Evolutionary conservation across 2,797 vertebrate species (phyloP).

Genomic region (Chloroceryle amazona): DNA sequence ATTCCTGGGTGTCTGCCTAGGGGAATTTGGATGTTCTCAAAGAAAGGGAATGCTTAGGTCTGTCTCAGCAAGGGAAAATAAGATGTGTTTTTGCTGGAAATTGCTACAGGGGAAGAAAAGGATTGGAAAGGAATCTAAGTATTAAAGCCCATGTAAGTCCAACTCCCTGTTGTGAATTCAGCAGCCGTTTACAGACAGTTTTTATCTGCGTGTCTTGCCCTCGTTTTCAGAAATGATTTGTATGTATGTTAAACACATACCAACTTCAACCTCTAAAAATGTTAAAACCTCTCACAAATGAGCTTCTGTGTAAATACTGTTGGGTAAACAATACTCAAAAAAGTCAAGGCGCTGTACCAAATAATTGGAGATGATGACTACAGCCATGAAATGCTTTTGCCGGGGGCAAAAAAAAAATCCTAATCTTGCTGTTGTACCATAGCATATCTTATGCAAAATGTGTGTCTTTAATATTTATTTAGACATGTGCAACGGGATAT

Average conservation of each 20-base stretch:
- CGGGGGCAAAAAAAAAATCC: conserved; percentile 6
- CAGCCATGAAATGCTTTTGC: conserved; percentile 34
- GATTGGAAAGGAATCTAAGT: background rate
- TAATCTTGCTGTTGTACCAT: background rate
- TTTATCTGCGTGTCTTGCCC: background rate
- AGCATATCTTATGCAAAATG: background rate
- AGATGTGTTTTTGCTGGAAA: conserved; percentile 30
- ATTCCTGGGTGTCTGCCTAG: conserved; percentile 15
- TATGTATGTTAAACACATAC: background rate
- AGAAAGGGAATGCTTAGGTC: background rate
- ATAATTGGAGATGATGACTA: conserved; percentile 7
- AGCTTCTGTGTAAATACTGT: conserved; percentile 21
- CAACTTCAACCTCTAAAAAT: background rate
- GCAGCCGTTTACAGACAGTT: background rate
- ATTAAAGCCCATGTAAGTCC: conserved; percentile 23
- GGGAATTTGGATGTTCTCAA: background rate
- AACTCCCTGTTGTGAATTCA: conserved; percentile 32
- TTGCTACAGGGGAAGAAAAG: conserved; percentile 5
- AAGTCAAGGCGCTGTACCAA: background rate
- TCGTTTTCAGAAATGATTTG: conserved; percentile 30
- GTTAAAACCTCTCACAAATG: conserved; percentile 6
- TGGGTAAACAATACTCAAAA: background rate
- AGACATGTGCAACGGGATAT: conserved; percentile 27
- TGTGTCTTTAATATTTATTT: conserved; percentile 2
- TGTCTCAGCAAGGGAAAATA: conserved; percentile 21